phyloP scores from a whole-genome alignment of 2,888 invertebrate genomes.

The Uloborus plumipes region DNA sequence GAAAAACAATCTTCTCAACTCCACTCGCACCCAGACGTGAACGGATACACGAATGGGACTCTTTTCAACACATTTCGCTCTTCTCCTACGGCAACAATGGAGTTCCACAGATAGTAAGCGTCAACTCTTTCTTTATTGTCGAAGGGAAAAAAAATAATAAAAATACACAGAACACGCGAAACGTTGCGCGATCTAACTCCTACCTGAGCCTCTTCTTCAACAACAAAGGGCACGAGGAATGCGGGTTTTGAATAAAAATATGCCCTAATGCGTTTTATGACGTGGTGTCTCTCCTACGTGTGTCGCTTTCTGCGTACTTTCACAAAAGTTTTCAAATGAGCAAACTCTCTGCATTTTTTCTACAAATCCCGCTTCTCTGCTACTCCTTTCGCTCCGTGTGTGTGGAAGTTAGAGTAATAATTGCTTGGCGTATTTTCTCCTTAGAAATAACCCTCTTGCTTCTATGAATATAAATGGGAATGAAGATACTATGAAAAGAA shows the following conservation, averaged over 20 bases:
- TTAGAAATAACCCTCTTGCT: not conserved
- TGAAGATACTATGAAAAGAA: constrained; percentile 8
- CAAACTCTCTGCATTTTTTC: constrained; percentile 14
- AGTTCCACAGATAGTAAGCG: too few species aligned
- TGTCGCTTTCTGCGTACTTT: not conserved
- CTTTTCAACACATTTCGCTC: too few species aligned
- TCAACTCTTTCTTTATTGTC: too few species aligned
- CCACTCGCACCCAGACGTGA: too few species aligned
- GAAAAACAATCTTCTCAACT: too few species aligned
- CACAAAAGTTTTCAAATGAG: constrained; percentile 51
- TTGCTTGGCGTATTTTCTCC: constrained; percentile 27
- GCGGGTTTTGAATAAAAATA: constrained; percentile 55
- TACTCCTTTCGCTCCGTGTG: not conserved
- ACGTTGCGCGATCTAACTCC: not conserved
- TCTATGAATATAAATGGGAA: constrained; percentile 46
- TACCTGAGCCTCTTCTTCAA: constrained; percentile 24
- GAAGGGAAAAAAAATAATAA: too few species aligned
- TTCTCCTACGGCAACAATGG: too few species aligned
- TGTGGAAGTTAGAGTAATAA: constrained; percentile 54
- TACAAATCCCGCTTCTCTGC: too few species aligned
- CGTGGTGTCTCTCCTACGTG: constrained; percentile 61
- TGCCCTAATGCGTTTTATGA: constrained; percentile 63
- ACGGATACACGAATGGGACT: too few species aligned
- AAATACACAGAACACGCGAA: too few species aligned
- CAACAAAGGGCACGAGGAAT: constrained; percentile 43